Evolutionary conservation across 2,888 invertebrate genomes (phyloP).

Genomic region (Slavum lentiscoides): DNA sequence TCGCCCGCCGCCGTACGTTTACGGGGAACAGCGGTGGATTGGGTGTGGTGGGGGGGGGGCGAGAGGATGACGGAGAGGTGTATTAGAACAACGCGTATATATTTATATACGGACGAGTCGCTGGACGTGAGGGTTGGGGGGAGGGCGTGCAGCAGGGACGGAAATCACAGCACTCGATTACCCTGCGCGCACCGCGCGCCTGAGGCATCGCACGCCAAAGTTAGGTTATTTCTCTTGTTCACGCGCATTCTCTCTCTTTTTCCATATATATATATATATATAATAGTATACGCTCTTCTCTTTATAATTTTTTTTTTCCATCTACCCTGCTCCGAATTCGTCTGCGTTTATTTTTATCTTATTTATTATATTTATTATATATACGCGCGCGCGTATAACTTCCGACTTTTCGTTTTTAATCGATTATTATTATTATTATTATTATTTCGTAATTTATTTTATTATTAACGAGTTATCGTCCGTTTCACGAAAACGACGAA

Average conservation of each 20-base stretch:
- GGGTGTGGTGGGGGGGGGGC: background rate
- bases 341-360: conserved; percentile 33
- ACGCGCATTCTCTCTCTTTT: background rate
- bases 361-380: background rate
- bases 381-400: background rate
- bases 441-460: background rate
- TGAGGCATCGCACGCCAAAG: conserved; percentile 13
- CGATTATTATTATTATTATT: conserved; percentile 7
- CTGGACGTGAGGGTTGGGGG: background rate
- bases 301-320: conserved; percentile 4
- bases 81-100: conserved; percentile 16
- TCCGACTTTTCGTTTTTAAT: conserved; percentile 17
- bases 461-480: background rate
- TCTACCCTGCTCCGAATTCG: background rate
- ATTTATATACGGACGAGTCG: background rate
- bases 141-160: background rate
- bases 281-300: conserved; percentile 4
- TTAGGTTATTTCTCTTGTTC: conserved; percentile 50
- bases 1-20: background rate
- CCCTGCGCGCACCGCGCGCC: background rate
- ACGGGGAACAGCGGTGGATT: no score
- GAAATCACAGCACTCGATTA: conserved; percentile 48
- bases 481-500: no score
- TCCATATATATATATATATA: background rate
- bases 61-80: conserved; percentile 11